Evolutionary conservation across 1,140 invertebrate species (phyloP).

Genomic region (Zaprionus davidi): DNA sequence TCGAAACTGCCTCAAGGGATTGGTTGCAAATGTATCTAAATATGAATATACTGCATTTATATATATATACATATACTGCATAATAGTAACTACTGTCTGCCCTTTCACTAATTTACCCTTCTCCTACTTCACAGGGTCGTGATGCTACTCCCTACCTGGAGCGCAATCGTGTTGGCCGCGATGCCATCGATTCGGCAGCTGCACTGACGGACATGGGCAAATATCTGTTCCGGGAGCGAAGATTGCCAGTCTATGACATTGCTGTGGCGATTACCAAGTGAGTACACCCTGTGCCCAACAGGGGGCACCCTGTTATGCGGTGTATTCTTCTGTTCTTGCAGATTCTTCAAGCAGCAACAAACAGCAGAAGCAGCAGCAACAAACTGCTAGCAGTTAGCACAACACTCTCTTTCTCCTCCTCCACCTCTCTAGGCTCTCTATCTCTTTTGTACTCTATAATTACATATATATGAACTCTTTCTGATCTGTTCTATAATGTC

Average conservation of each 20-base stretch:
- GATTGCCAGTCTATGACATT: slow-evolving; percentile 97
- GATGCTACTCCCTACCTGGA: slow-evolving; percentile 98
- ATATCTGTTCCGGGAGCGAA: slow-evolving; percentile 96
- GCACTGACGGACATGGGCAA: slow-evolving; percentile 98
- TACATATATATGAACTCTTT: background rate
- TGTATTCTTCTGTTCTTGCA: slow-evolving; percentile 64
- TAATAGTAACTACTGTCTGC: background rate
- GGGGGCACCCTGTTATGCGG: slow-evolving; percentile 14
- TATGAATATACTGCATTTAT: background rate
- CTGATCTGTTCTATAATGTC: slow-evolving; percentile 50
- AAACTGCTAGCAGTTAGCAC: background rate
- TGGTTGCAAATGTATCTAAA: background rate
- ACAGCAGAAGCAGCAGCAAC: slow-evolving; percentile 22
- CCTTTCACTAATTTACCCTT: background rate
- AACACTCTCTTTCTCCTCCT: background rate
- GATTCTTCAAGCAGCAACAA: slow-evolving; percentile 38
- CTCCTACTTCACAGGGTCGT: slow-evolving; percentile 88
- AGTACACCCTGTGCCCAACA: slow-evolving; percentile 84
- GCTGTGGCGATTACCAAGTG: slow-evolving; percentile 98
- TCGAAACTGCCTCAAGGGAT: background rate
- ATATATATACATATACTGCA: background rate
- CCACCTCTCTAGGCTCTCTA: background rate
- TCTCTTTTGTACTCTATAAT: background rate
- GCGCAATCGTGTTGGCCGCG: slow-evolving; percentile 94
- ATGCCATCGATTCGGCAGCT: slow-evolving; percentile 97